Conservation (phyloP, 2,888 invertebrate genomes). For the Theodoxus fluviatilis region DNA sequence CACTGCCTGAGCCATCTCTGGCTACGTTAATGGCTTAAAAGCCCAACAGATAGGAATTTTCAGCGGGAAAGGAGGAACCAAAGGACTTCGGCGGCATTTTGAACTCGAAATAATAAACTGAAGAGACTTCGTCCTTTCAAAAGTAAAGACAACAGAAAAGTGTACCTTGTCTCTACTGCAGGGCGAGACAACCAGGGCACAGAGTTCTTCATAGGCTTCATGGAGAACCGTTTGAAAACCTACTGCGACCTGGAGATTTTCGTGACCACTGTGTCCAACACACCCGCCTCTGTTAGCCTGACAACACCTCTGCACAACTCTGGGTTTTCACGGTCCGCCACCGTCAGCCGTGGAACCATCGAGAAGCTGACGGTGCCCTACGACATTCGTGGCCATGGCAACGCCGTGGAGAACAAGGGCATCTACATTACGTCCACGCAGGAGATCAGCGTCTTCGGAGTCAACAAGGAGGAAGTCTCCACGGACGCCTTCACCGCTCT, state of each 20-base stretch:
- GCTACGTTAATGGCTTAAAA: too few species aligned
- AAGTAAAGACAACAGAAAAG: too few species aligned
- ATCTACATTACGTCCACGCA: conserved; percentile 35
- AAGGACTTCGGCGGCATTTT: too few species aligned
- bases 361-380: conserved; percentile 33
- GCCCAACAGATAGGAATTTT: too few species aligned
- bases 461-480: conserved; percentile 41
- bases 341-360: conserved; percentile 35
- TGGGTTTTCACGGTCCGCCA: conserved; percentile 23
- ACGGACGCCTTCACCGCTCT: conserved; percentile 45
- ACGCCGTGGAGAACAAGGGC: conserved; percentile 31
- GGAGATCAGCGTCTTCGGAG: conserved; percentile 41
- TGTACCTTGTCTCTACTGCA: too few species aligned
- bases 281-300: conserved; percentile 35
- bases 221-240: too few species aligned
- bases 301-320: conserved; percentile 35
- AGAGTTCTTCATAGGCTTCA: too few species aligned
- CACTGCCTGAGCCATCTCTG: too few species aligned
- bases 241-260: conserved; percentile 41
- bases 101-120: too few species aligned
- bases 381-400: conserved; percentile 31
- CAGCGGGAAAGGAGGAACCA: too few species aligned
- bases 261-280: conserved; percentile 41
- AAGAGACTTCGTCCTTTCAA: too few species aligned
- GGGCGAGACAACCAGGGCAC: too few species aligned